These are phyloP conservation scores for Ptychoptera contaminata DNA, from an alignment of 2,888 invertebrate species.

Conservation along the genomic window DNA sequence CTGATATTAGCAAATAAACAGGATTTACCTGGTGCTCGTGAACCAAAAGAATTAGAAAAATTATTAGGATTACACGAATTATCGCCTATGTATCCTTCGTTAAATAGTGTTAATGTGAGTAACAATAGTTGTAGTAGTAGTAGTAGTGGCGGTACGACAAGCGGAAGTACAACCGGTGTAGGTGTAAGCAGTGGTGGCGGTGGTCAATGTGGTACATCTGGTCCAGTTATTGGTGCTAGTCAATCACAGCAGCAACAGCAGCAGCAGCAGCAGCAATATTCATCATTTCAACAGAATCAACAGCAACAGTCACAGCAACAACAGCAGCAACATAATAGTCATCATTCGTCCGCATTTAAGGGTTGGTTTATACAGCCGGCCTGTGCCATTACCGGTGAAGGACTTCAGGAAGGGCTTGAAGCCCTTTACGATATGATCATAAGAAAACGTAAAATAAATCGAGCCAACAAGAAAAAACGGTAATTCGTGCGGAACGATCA, in stretches of 20 bases:
- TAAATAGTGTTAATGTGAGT: too few species aligned
- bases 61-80: slow-evolving; percentile 74
- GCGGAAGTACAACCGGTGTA: slow-evolving; percentile 2
- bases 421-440: slow-evolving; percentile 89
- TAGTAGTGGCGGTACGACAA: slow-evolving; percentile 4
- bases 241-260: slow-evolving; percentile 2
- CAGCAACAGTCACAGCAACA: neutral
- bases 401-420: slow-evolving; percentile 88
- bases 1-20: slow-evolving; percentile 93
- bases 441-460: slow-evolving; percentile 80
- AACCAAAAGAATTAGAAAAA: slow-evolving; percentile 76
- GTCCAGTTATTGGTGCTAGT: neutral
- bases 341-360: slow-evolving; percentile 17
- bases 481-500: slow-evolving; percentile 17
- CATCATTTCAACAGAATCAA: neutral
- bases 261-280: slow-evolving; percentile 1
- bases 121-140: neutral
- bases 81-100: slow-evolving; percentile 14
- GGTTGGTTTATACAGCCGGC: slow-evolving; percentile 85
- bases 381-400: slow-evolving; percentile 94
- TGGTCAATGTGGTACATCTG: too few species aligned
- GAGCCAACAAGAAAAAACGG: slow-evolving; percentile 63
- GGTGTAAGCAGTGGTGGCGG: slow-evolving; percentile 3
- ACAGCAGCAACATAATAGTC: slow-evolving; percentile 1
- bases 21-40: slow-evolving; percentile 79